phyloP scores from a whole-genome alignment of 2,888 invertebrate genomes.

The Nasonovia ribisnigri region DNA sequence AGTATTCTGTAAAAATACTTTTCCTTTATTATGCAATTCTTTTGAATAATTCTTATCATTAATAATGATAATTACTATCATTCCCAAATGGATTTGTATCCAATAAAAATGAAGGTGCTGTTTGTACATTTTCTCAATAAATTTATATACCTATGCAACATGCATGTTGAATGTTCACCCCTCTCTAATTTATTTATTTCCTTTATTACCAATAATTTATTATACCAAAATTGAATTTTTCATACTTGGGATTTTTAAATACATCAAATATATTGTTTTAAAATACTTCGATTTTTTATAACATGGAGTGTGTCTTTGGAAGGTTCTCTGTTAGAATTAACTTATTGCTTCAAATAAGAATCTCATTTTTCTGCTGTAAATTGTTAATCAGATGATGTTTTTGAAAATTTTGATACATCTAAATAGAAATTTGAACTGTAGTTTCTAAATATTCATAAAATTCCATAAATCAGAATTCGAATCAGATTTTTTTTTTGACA shows the following conservation, averaged over 20 bases:
- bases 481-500: no score
- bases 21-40: no score
- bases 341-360: background rate
- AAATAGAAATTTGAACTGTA: background rate
- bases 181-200: background rate
- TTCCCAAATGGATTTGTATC: no score
- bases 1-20: no score
- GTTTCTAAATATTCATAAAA: background rate
- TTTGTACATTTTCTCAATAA: no score
- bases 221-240: background rate
- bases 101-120: no score
- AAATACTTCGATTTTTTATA: no score
- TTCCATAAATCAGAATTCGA: no score
- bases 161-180: background rate
- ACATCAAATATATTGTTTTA: background rate
- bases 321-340: background rate
- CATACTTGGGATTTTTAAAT: background rate
- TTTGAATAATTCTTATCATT: no score
- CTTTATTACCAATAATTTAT: background rate
- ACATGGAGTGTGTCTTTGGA: background rate
- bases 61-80: no score
- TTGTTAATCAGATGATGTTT: background rate
- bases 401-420: background rate
- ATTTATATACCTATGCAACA: no score
- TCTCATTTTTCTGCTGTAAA: background rate